Evolutionary conservation across 2,888 invertebrate genomes (phyloP), one percentile per base, ranked within the genome.

Genomic region (Hydropsyche betteni): DNA sequence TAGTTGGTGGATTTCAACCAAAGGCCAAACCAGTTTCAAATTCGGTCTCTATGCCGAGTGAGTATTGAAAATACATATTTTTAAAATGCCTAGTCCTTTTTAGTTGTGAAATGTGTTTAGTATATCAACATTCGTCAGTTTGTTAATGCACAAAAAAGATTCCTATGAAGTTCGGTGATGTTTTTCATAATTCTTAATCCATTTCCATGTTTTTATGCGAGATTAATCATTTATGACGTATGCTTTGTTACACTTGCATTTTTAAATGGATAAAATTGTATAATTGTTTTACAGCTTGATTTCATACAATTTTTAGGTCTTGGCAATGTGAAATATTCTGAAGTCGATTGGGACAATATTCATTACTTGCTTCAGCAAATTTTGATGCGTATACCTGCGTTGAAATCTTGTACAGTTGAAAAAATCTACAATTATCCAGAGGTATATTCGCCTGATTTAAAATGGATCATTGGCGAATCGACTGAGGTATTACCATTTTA

Each of bases 261-360:
- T 24, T 24, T 2, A 24, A 24, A 24, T 2, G 2, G 24, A 24
- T 24, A 24, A 2, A 24, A 24, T 1, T 24, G 24, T 24, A 24
- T 1, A 24, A 53, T n/a, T 16, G 16, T 14, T 24, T 16, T 58
- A 36, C 24, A 24, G 24, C 24, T 24, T 24, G 2, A 24, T 24
- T 24, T 24, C 24, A 24, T 24, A 24, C 24, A n/a, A 16, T 51
- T 80, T 82, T 74, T 80, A 91, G 90, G 90, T 16, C 89, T 87
- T 33, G 88, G 90, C 75, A 84, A 89, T 33, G 90, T 92, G 68
- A 88, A 94, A 10, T 89, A 91, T 81, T 87, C 94, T 51, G 91
- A 93, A 0, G 93, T 95, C 82, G 98, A 98, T 85, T 99, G 98
- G 98, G 98, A 99, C 84, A 96, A 97, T 82, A 99, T 99, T 85